These are phyloP conservation scores for Eudasyphora cyanicolor DNA, from an alignment of 2,888 invertebrate species.

Conservation along the genomic window DNA sequence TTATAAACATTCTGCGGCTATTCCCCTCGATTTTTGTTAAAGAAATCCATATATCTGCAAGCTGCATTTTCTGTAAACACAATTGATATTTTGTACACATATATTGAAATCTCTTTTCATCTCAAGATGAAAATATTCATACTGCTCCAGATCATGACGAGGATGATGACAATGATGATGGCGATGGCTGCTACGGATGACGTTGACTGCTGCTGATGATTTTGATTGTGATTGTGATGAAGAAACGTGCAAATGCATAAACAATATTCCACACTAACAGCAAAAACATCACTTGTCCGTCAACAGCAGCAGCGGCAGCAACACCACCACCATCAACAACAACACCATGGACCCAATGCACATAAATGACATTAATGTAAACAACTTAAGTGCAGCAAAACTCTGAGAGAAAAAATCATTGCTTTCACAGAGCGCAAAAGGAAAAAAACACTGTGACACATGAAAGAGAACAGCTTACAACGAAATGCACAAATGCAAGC, in stretches of 20 bases:
- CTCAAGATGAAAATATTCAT: slow-evolving; percentile 50
- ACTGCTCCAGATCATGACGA: neutral
- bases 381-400: slow-evolving; percentile 56
- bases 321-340: slow-evolving; percentile 20
- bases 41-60: neutral
- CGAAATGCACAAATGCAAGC: neutral
- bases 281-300: slow-evolving; percentile 42
- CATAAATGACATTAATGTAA: slow-evolving; percentile 63
- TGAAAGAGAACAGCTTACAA: slow-evolving; percentile 53
- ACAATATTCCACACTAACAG: slow-evolving; percentile 40
- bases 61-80: slow-evolving; percentile 23
- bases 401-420: neutral
- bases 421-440: slow-evolving; percentile 31
- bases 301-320: neutral
- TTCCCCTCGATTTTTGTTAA: neutral
- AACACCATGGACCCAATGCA: slow-evolving; percentile 35
- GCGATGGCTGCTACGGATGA: neutral
- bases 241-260: slow-evolving; percentile 66
- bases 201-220: neutral
- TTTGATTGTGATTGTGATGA: slow-evolving; percentile 46
- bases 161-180: neutral
- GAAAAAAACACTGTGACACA: slow-evolving; percentile 56
- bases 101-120: slow-evolving; percentile 38
- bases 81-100: slow-evolving; percentile 31
- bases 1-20: neutral